Percentiles rank a stretch among this genome's conserved stretches.
Conservation (phyloP, 2,113 vertebrate genomes). For the Poeciliopsis prolifica region DNA sequence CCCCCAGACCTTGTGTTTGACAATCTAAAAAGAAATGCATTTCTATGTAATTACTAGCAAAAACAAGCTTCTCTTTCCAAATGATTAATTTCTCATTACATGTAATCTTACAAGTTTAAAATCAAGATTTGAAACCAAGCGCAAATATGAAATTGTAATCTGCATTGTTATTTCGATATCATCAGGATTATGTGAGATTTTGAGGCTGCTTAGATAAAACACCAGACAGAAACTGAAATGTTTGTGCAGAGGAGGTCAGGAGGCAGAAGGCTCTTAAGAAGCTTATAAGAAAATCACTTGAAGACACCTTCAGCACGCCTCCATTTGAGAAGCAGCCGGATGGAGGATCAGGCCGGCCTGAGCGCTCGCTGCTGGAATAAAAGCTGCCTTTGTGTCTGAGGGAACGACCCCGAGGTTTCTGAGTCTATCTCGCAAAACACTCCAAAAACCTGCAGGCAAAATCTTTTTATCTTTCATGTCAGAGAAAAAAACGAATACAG, state of each 20-base stretch:
- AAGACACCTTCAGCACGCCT: slow-evolving; percentile 47
- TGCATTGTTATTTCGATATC: neutral
- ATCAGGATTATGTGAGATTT: slow-evolving; percentile 7
- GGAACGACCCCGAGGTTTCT: neutral
- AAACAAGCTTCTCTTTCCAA: neutral
- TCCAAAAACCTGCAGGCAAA: slow-evolving; percentile 15
- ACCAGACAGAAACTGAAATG: slow-evolving; percentile 9
- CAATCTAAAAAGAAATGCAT: neutral
- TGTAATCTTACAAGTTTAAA: neutral
- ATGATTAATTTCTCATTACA: neutral
- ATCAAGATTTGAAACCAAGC: neutral
- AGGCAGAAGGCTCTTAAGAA: slow-evolving; percentile 52
- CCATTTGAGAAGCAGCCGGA: slow-evolving; percentile 31
- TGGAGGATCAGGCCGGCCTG: slow-evolving; percentile 3
- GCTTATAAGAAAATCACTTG: slow-evolving; percentile 53
- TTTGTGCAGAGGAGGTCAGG: slow-evolving; percentile 37
- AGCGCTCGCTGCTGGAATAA: slow-evolving; percentile 3
- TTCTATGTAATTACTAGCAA: neutral
- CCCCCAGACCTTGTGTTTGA: too few species aligned
- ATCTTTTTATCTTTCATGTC: neutral
- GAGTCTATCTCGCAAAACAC: neutral
- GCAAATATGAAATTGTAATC: neutral
- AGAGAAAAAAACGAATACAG: too few species aligned
- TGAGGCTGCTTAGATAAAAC: slow-evolving; percentile 1
- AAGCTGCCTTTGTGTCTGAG: slow-evolving; percentile 7